These are phyloP conservation scores for Drosophila algonquin DNA, from an alignment of 2,888 invertebrate genomes.

Conservation along the genomic window DNA sequence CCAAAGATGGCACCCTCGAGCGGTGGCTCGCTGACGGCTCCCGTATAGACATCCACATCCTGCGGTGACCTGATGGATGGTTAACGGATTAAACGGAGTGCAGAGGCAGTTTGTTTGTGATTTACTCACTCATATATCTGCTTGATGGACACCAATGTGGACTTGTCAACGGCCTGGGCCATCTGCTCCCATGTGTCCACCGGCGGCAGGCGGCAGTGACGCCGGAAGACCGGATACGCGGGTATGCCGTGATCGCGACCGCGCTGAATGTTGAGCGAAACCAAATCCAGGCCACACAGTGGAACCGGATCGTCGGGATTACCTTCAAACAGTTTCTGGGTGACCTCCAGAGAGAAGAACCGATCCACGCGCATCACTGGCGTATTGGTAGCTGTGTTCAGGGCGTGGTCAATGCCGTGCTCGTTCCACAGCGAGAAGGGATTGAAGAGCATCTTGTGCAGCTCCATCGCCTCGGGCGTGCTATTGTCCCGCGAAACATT, in stretches of 20 bases:
- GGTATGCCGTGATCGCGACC: conserved; percentile 95
- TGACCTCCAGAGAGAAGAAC: conserved; percentile 82
- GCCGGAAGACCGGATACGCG: conserved; percentile 90
- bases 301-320: conserved; percentile 73
- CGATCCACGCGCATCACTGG: conserved; percentile 85
- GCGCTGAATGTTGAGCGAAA: conserved; percentile 94
- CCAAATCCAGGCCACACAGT: conserved; percentile 91
- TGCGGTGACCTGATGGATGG: conserved; percentile 86
- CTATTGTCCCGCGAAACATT: conserved; percentile 87
- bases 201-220: conserved; percentile 88
- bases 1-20: conserved; percentile 90
- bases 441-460: conserved; percentile 92
- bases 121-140: conserved; percentile 87
- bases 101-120: too few species aligned
- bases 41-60: conserved; percentile 95
- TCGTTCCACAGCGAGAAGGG: conserved; percentile 88
- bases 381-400: conserved; percentile 88
- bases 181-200: conserved; percentile 88
- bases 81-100: not conserved
- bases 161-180: conserved; percentile 87
- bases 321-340: conserved; percentile 82
- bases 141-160: conserved; percentile 87
- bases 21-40: conserved; percentile 92
- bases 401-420: conserved; percentile 87
- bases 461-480: conserved; percentile 87